Percentiles rank a stretch among this genome's conserved stretches.
Evolutionary conservation across 37 sponge, comb jelly and placozoan genomes (phyloP).

Genomic region (Chondrilla cf. caribensis): DNA sequence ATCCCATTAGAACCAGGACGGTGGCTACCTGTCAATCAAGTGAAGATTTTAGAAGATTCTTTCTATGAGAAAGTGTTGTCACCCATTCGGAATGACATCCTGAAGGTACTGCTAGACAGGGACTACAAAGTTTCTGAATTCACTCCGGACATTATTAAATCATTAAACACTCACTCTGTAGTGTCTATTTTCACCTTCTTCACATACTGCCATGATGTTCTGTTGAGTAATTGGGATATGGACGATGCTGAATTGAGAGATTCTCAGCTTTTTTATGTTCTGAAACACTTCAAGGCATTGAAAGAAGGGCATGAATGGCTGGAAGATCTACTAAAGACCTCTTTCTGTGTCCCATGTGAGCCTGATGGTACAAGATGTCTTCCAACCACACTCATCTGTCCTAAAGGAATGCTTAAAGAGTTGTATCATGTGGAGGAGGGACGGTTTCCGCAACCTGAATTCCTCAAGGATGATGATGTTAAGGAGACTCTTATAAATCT

Average conservation of each 20-base stretch:
- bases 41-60: neutral
- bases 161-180: too few relatives aligned
- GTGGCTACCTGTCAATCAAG: constrained; percentile 41
- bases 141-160: constrained; percentile 17
- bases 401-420: neutral
- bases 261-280: neutral
- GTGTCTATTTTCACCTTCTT: too few relatives aligned
- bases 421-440: constrained; percentile 41
- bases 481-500: neutral
- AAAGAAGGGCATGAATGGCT: constrained; percentile 31
- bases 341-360: constrained; percentile 30
- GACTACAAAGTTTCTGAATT: constrained; percentile 20
- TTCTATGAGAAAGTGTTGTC: neutral
- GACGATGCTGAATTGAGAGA: neutral
- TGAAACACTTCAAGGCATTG: neutral
- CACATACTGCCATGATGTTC: too few relatives aligned
- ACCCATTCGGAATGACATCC: constrained; percentile 10
- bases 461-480: neutral
- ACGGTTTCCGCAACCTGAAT: constrained; percentile 37
- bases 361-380: neutral
- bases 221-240: too few relatives aligned
- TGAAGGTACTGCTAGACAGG: constrained; percentile 8
- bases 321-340: constrained; percentile 9
- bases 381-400: constrained; percentile 32
- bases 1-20: constrained; percentile 15